Evolutionary conservation across 1,140 invertebrate species (phyloP), one percentile per base, ranked within the genome.

Genomic region (Drosophila pandora): DNA sequence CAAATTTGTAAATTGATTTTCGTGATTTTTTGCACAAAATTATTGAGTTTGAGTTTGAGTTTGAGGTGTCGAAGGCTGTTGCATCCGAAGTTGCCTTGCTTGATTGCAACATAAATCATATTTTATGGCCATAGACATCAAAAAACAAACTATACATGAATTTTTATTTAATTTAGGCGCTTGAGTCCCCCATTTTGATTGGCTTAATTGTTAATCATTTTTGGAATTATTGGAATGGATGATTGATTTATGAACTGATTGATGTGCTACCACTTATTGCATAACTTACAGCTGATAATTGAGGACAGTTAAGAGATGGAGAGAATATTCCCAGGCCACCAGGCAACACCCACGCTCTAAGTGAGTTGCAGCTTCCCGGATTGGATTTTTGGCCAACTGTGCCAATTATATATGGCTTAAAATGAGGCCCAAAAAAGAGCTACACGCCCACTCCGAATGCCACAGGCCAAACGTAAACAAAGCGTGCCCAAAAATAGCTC

Each of bases 1-100:
- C 80, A 83, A 79, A 83, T 84, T 84, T 84, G 76, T 79, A 83
- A 83, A 83, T 79, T 79, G 81, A 79, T 80, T 83, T 83, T 85
- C 57, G 80, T 59, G 63, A 61, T 39, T 47, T 52, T 76, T 79
- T 84, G 60, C 71, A 71, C 60, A 75, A 84, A 82, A 75, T 72
- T 48, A 23, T 17, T 17, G 17, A 17, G 17, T 17, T 17, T 17
- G 17, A 17, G 17, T 17, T 17, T 17, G 17, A 17, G 17, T 17
- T 17, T 17, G 21, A 73, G 72, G 76, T 84, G 80, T 73, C 78
- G 80, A 83, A 83, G 80, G 80, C 72, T 78, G 69, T 60, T 55
- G 12, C 10, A 5, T 32, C 8, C 2, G 28, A 43, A 22, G 5
- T 58, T 25, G 13, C 47, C 41, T 45, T 41, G 37, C 45, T 43